Evolutionary conservation across 1,140 invertebrate species (phyloP).

Genomic region (Batillaria attramentaria): DNA sequence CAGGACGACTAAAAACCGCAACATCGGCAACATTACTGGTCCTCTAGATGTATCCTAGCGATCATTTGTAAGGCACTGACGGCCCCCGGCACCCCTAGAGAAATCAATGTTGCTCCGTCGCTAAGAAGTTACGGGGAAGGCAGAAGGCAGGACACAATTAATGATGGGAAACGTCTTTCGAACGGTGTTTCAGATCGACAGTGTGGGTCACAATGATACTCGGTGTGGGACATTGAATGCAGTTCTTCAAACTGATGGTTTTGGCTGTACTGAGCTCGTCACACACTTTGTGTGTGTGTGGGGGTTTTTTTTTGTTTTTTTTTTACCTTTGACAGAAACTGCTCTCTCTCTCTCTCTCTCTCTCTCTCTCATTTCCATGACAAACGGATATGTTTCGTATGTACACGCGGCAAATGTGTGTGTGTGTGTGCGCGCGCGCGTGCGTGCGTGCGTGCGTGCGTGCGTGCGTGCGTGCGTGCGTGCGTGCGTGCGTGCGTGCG

Average conservation of each 20-base stretch:
- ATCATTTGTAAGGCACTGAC: no score
- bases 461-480: neutral
- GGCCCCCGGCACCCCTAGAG: no score
- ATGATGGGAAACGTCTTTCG: neutral
- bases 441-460: neutral
- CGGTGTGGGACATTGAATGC: neutral
- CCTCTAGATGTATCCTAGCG: no score
- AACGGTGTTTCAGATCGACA: neutral
- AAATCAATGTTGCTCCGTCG: no score
- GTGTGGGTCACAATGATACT: neutral
- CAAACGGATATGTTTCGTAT: neutral
- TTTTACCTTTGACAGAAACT: neutral
- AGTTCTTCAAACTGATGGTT: neutral
- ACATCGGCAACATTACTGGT: no score
- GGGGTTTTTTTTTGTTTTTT: neutral
- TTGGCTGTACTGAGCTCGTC: neutral
- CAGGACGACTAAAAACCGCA: neutral
- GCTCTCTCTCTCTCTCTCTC: neutral
- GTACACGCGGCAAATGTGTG: neutral
- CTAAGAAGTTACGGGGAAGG: no score
- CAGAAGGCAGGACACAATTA: neutral
- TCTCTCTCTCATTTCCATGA: neutral
- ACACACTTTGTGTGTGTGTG: no score
- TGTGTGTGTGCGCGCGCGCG: neutral
- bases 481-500: neutral